Evolutionary conservation across 1,140 invertebrate genomes (phyloP), one percentile per base, ranked within the genome.

Genomic region (Drosophila micromelanica): DNA sequence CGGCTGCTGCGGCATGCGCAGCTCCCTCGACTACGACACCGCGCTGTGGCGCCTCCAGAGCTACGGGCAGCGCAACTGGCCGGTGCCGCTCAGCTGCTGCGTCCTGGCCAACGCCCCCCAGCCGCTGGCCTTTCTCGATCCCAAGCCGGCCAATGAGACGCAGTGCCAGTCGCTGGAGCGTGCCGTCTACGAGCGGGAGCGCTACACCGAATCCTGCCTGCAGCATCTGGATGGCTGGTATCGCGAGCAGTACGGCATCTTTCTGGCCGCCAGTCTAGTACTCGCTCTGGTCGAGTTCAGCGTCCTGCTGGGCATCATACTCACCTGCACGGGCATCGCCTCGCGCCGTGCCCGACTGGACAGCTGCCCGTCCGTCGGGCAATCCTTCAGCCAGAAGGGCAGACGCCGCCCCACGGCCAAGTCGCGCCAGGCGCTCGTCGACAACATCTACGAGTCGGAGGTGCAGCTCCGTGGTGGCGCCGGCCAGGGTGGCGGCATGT

Each of bases 1-100:
- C 80, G 93, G 95, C 62, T 98, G 97, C 84, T 98, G 97, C 91
- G 97, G 96, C 8, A 96, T 97, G 80, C 94, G 95, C 30, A 95
- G 95, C 71, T 95, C 95, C 2, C 93, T 94, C 48, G 97, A 98
- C 93, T 98, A 97, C 92, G 95, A 96, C 70, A 96, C 95, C 60
- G 97, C 96, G 1, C 92, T 95, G 80, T 97, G 96, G 96, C 94
- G 95, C 61, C 92, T 96, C n/a, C 94, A 95, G 75, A 94, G 95
- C 76, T 93, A 96, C 38, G 95, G 96, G 0, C 94, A 95, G 64
- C 93, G 94, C 56, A 95, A 95, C 15, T 93, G 96, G 79, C 93
- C 95, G 0, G 96, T 97, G 12, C 96, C 96, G 20, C 93, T 95
- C n/a, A 96, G 95, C 38, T 97, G 96, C 89, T 97, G 96, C 91